Evolutionary conservation across 1,140 invertebrate genomes (phyloP).

Genomic region (Drosophila arizonae): DNA sequence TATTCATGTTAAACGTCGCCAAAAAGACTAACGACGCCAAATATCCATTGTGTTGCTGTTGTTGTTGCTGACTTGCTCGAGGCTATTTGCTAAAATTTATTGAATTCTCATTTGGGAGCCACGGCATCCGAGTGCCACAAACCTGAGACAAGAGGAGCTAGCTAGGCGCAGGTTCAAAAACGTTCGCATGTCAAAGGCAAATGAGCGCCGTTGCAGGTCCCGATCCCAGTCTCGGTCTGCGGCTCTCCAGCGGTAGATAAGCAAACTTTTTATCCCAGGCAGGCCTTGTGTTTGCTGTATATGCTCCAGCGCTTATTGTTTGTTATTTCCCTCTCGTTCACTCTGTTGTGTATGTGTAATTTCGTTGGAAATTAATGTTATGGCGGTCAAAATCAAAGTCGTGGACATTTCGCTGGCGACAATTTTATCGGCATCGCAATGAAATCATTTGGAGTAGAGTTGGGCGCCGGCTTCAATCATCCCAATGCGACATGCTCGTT

Average conservation of each 20-base stretch:
- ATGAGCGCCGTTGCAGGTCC: conserved; percentile 56
- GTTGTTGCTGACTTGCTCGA: conserved; percentile 21
- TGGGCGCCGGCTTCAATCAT: conserved; percentile 22
- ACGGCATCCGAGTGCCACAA: conserved; percentile 16
- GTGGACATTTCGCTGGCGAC: conserved; percentile 74
- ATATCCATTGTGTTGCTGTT: conserved; percentile 65
- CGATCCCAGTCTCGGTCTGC: conserved; percentile 32
- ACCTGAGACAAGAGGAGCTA: conserved; percentile 4
- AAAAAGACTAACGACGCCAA: conserved; percentile 77
- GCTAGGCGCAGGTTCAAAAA: conserved; percentile 53
- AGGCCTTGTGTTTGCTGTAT: conserved; percentile 23
- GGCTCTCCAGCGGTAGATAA: conserved; percentile 57
- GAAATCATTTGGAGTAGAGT: conserved; percentile 68
- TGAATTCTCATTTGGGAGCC: conserved; percentile 75
- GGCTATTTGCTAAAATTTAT: conserved; percentile 74
- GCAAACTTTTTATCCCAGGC: conserved; percentile 50
- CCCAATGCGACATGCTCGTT: not conserved
- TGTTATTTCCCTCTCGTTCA: conserved; percentile 26
- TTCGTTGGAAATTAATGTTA: conserved; percentile 79
- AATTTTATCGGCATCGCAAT: conserved; percentile 81
- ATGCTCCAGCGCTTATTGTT: conserved; percentile 34
- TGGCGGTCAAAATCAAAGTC: conserved; percentile 80
- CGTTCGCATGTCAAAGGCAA: conserved; percentile 74
- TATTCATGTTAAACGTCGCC: conserved; percentile 81
- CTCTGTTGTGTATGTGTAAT: conserved; percentile 59